A percentile compares a stretch with the other conserved stretches of the same genome.
Conservation (phyloP, 2,113 vertebrate species). For the Delphinapterus leucas region DNA sequence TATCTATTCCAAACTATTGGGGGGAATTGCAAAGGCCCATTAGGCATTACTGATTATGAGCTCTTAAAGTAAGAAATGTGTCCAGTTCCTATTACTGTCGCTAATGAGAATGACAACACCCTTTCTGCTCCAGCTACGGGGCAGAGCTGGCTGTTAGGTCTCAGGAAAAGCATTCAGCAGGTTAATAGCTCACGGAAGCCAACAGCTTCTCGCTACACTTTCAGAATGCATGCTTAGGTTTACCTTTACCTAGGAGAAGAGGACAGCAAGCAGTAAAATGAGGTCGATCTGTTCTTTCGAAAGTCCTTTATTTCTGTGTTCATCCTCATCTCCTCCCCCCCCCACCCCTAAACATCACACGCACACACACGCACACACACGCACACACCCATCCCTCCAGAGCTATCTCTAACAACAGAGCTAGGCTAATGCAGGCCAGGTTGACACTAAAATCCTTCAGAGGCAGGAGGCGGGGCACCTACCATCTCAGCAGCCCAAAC, state of each 20-base stretch:
- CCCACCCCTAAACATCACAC: background rate
- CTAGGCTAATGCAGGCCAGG: background rate
- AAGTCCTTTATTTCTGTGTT: background rate
- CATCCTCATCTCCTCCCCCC: background rate
- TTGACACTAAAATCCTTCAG: background rate
- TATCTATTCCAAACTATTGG: background rate
- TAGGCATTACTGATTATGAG: background rate
- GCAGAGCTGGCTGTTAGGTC: background rate
- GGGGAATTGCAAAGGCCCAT: background rate
- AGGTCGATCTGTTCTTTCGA: background rate
- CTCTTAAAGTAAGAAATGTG: background rate
- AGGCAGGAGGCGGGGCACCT: background rate
- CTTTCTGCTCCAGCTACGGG: background rate
- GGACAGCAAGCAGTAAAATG: background rate
- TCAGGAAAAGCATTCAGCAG: conserved; percentile 22
- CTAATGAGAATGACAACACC: conserved; percentile 7
- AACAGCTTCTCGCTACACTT: background rate
- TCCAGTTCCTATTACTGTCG: background rate
- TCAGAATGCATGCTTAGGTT: background rate
- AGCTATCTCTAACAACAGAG: background rate
- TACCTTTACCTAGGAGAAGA: background rate
- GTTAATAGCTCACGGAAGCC: background rate
- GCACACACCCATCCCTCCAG: background rate
- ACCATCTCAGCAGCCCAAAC: background rate
- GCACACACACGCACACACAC: too few relatives aligned